Evolutionary conservation across 2,888 invertebrate genomes (phyloP).

Genomic region (Rapana venosa): DNA sequence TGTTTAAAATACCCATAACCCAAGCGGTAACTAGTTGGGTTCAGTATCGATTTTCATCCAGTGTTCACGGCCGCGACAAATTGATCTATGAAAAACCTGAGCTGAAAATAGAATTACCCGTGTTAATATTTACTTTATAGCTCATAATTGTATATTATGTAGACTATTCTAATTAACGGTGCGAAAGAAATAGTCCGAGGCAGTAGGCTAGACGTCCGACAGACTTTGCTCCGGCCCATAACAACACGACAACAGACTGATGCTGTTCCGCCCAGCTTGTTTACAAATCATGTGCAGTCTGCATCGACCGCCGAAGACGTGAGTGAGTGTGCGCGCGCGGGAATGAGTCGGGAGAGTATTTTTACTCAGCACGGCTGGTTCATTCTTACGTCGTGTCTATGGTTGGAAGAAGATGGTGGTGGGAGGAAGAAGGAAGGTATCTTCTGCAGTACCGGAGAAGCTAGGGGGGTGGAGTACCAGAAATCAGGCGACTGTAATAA

Average conservation of each 20-base stretch:
- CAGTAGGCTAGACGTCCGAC: too few species aligned
- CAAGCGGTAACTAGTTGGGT: too few species aligned
- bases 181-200: too few species aligned
- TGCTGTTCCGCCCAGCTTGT: background rate
- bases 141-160: too few species aligned
- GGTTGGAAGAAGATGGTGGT: background rate
- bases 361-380: background rate
- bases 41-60: too few species aligned
- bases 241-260: background rate
- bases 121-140: too few species aligned
- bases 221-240: background rate
- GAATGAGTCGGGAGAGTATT: background rate
- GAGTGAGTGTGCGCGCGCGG: background rate
- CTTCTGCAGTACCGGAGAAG: background rate
- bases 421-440: background rate
- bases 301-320: background rate
- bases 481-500: constrained; percentile 24
- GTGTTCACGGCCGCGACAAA: too few species aligned
- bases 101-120: too few species aligned
- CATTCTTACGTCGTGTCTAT: constrained; percentile 7
- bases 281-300: background rate
- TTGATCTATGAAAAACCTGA: too few species aligned
- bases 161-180: too few species aligned
- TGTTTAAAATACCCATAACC: too few species aligned
- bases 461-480: background rate